Evolutionary conservation across 2,113 vertebrate genomes (phyloP), one percentile per base, ranked within the genome.

Genomic region (Ascaphus truei): DNA sequence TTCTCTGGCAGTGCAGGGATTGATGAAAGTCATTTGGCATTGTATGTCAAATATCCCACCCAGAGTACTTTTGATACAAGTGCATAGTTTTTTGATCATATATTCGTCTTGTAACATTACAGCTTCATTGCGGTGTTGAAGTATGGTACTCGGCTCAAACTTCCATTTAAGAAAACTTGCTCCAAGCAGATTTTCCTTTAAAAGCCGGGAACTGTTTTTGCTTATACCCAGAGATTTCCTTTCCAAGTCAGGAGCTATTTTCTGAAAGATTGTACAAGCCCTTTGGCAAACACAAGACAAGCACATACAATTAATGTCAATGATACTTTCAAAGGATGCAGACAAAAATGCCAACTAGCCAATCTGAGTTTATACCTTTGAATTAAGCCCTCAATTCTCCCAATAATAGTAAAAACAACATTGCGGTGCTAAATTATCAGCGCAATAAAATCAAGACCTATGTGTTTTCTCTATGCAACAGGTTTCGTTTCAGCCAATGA

Each of bases 191-290:
- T 4, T n/a, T n/a, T n/a, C n/a, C n/a, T 90, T 90, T 87, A 88
- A 90, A 89, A 92, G 88, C 80, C 85, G 83, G 83, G 80, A 85
- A 81, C 66, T 79, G 79, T 71, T 69, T 84, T 68, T n/a, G n/a
- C n/a, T 73, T 71, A 77, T 4, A 86, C 76, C 78, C 76, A 85
- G 86, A 79, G 83, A 74, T 73, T 76, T 84, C 77, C 78, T 90
- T 90, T 87, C 89, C 91, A 89, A 92, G 88, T 79, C 85, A 83
- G 83, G 80, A 85, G 81, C 66, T 79, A 80, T 71, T 69, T 84
- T 68, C 72, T 79, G 72, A 83, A 80, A 85, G 84, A 86, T 69
- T 83, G 87, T 88, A 84, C 65, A 77, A 92, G 89, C 88, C 88
- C 88, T 92, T 72, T 84, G 88, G 86, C 80, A 83, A 83, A 83